Evolutionary conservation across 1,140 invertebrate species (phyloP), one percentile per base, ranked within the genome.

Genomic region (Drosophila lowei): DNA sequence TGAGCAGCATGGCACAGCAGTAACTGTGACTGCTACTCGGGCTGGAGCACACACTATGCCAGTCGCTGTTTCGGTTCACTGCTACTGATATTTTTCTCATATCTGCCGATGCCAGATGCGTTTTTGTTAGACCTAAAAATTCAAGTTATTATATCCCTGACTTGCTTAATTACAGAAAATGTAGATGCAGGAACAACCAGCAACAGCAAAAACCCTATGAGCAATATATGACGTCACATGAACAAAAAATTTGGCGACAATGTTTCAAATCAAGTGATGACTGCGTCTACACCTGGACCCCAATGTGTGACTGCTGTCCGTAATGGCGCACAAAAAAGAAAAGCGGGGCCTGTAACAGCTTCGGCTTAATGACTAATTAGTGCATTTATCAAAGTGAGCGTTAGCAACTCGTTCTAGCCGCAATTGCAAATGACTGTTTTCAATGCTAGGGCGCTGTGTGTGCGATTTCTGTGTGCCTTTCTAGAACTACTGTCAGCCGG

Each of bases 281-380:
- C 0, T 34, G 9, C 30, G 30, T 3, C 30, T 3, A 11, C 3
- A 3, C 2, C 3, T 34, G 30, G 9, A 8, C 28, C 28, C 28
- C 28, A 30, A 30, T 30, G 7, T 30, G 28, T 4, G 9, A 4
- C 30, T 11, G 30, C 9, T 3, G 8, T 2, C 28, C 28, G 1
- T 3, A 38, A 13, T 38, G 34, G 11, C 11, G 11, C 11, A 18
- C 0, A 11, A 16, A n/a, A 13, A 25, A 11, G 5, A 43, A 66
- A 30, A 66, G 46, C 18, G 47, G 23, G 5, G 47, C 15, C 7
- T 30, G 30, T 23, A 67, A 67, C 42, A 66, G 49, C 15, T 55
- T 66, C 9, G n/a, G n/a, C 25, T 48, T 23, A 67, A 66, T 54
- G 38, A 48, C 54, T 47, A 68, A 68, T 68, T 67, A 34, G 30